Evolutionary conservation across 2,888 invertebrate genomes (phyloP), one percentile per base, ranked within the genome.

Genomic region (Lepeophtheirus nordmannii): DNA sequence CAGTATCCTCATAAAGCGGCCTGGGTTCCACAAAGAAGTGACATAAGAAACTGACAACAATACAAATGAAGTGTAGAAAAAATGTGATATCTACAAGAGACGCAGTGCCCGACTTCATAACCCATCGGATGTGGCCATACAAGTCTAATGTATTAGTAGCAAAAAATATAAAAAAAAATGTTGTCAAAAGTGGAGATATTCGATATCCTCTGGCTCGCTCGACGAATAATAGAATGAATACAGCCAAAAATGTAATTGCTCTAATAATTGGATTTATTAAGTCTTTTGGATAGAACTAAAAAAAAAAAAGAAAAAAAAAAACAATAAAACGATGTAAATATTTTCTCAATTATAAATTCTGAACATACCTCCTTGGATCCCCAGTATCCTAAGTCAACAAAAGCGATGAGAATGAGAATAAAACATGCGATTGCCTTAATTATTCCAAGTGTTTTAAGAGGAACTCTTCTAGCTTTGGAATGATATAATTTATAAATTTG

Each of bases 401-500:
- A 22, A 10, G 53, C 46, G 46, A 63, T 46, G 63, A 63, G 53
- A 14, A 20, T 38, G 23, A 53, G 23, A 20, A 63, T 17, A 11
- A 46, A 46, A 46, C 53, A 46, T 17, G 37, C 2, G 9, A 37
- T 2, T n/a, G 37, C n/a, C 30, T 30, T n/a, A 11, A 22, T 5
- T 9, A 2, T 61, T n/a, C 37, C 46, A 22, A 53, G n/a, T 37
- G 63, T 63, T 10, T 22, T 22, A 20, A 46, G n/a, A 2, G 63
- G 22, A 53, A 56, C 23, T 17, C 17, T 37, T 12, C 20, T 12
- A 1, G 22, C 53, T 11, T 46, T 63, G 63, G 63, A 40, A 38
- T 39, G 39, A 10, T 53, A 20, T 9, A 63, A n/a, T 10, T 23
- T 20, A 22, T n/a, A 23, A 30, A 65, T 60, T 39, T 70, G 70